A percentile compares a stretch with the other conserved stretches of the same genome.
Evolutionary conservation across 2,113 vertebrate genomes (phyloP).

Genomic region (Sander lucioperca): DNA sequence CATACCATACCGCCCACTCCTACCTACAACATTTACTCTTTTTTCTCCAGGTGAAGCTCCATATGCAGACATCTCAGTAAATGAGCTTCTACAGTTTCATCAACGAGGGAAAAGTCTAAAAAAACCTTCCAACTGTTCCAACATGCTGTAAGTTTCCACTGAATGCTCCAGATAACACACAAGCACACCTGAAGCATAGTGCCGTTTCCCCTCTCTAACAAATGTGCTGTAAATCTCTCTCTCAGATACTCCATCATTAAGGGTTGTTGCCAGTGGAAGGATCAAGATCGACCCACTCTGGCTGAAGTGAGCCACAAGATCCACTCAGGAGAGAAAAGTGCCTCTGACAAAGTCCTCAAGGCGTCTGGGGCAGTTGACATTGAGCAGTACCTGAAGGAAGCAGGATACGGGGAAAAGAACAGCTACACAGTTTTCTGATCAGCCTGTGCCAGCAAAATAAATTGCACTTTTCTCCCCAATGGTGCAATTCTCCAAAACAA

Average conservation of each 20-base stretch:
- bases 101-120: conserved; percentile 90
- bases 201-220: neutral
- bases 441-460: neutral
- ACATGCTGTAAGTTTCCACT: conserved; percentile 84
- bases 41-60: conserved; percentile 89
- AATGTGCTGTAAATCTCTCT: neutral
- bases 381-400: conserved; percentile 82
- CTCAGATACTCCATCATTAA: conserved; percentile 90
- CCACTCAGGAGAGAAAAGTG: conserved; percentile 80
- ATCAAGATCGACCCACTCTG: conserved; percentile 81
- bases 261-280: conserved; percentile 91
- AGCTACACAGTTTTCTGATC: conserved; percentile 84
- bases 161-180: neutral
- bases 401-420: conserved; percentile 80
- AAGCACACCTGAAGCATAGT: neutral
- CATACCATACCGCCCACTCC: neutral
- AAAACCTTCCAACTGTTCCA: conserved; percentile 88
- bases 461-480: conserved; percentile 25
- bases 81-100: conserved; percentile 89
- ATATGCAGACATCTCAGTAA: conserved; percentile 89
- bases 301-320: conserved; percentile 83
- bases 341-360: conserved; percentile 88
- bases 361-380: conserved; percentile 82
- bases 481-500: conserved; percentile 31
- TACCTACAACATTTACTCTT: neutral